Base-by-base conservation (phyloP, 2,797 vertebrate genomes). In the Gila robusta region DNA sequence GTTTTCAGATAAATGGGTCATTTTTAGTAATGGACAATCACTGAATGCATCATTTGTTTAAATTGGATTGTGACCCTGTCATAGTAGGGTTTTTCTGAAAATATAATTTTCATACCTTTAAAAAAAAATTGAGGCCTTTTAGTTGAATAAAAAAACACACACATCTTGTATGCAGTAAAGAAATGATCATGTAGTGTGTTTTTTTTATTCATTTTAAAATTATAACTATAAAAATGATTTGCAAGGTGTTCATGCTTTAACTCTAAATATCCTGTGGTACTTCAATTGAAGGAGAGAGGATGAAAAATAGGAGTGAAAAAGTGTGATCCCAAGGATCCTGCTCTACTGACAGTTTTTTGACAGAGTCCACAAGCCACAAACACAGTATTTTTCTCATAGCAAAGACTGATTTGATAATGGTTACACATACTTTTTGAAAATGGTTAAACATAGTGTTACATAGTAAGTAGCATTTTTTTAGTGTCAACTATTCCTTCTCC, bases 11-110 rank as follows among this genome's bases (percentile, higher is more conserved):
- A 28, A 54, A 70, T 41, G 87, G 86, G 41, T 52, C 70, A 87
- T 79, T 79, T 54, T 82, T 82, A 79, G 88, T 91, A 91, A 91
- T 90, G 92, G 94, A 94, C 94, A 94, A 94, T 95, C 94, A 93
- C 90, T 90, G 78, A 66, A 74, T 52, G 39, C 54, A 81, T 28
- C 6, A 52, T 66, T 81, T 86, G 69, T 86, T 78, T 86, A 39
- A 54, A 52, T 21, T 72, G 56, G 28, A 66, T 49, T 54, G 77
- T 66, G 56, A 81, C 39, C 78, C 28, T 81, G 28, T 64, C 41
- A 44, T 56, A 73, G 37, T 17, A 35, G 59, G 16, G 0, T 28
- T 72, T 82, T 54, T 37, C 17, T 62, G 16, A 9, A 77, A 62
- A 44, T 66, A 39, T 5, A 5, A 37, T 78, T 39, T 39, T 78